phyloP scores from a whole-genome alignment of 1,140 invertebrate genomes.

The Elysia chlorotica region DNA sequence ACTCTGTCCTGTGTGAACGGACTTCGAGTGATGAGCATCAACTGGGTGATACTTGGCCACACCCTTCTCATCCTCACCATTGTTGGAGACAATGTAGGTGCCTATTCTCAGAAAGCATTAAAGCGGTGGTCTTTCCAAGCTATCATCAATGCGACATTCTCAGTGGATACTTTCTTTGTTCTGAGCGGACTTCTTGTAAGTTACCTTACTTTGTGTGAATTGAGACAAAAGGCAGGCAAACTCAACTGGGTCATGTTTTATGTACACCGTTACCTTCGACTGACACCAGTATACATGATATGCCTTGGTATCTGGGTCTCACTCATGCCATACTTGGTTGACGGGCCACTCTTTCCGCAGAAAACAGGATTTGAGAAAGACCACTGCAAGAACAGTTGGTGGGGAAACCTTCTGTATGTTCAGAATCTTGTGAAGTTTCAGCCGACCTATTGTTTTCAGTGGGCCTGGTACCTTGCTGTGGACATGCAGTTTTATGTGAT shows the following conservation, averaged over 20 bases:
- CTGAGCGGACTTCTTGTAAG: constrained; percentile 33
- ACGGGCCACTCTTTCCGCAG: not conserved
- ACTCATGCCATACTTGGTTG: not conserved
- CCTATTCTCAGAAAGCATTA: not conserved
- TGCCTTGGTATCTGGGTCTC: not conserved
- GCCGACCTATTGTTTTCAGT: constrained; percentile 70
- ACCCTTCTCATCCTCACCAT: not conserved
- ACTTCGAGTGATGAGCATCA: not conserved
- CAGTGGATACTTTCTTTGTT: constrained; percentile 89
- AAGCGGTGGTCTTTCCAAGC: constrained; percentile 38
- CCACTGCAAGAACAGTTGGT: not conserved
- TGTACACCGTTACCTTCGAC: constrained; percentile 33
- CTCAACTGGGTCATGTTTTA: constrained; percentile 44
- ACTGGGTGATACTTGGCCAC: not conserved
- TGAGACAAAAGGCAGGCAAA: constrained; percentile 43
- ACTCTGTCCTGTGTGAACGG: not conserved
- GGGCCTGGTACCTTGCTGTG: constrained; percentile 80
- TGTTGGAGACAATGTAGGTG: not conserved
- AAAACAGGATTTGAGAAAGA: not conserved
- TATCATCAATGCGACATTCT: constrained; percentile 79
- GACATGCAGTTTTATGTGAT: constrained; percentile 79
- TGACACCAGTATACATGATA: not conserved
- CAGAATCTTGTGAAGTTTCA: not conserved
- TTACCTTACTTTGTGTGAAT: constrained; percentile 61
- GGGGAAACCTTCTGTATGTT: not conserved